These are phyloP conservation scores for Ptilonorhynchus violaceus DNA, from an alignment of 2,113 vertebrate species.

Conservation along the genomic window DNA sequence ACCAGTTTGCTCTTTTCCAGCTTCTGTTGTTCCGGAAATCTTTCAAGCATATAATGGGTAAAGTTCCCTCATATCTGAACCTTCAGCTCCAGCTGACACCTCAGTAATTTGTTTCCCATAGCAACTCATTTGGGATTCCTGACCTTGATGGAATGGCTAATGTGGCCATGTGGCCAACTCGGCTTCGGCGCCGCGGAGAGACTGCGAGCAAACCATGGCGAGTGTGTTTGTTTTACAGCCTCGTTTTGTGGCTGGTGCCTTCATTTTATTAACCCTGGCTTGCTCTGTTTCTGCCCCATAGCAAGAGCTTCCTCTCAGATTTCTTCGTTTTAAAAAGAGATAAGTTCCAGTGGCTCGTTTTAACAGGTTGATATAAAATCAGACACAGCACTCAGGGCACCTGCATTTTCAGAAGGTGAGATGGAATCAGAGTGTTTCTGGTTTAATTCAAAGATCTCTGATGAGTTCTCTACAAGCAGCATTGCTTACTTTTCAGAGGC, in stretches of 20 bases:
- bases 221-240: not conserved
- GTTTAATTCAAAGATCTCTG: not conserved
- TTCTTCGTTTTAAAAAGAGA: not conserved
- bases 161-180: not conserved
- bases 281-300: not conserved
- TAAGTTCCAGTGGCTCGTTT: not conserved
- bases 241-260: not conserved
- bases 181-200: not conserved
- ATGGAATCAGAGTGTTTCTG: not conserved
- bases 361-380: not conserved
- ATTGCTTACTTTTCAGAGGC: not conserved
- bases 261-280: not conserved
- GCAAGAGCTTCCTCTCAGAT: not conserved
- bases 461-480: not conserved
- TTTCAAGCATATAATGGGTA: conserved; percentile 68
- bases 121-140: conserved; percentile 58
- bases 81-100: conserved; percentile 58
- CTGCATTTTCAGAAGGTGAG: not conserved
- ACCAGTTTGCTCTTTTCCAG: conserved; percentile 33
- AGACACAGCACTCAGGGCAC: not conserved
- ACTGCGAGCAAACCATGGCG: not conserved
- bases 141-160: conserved; percentile 61
- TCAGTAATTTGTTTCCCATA: conserved; percentile 66
- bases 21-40: conserved; percentile 45
- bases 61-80: conserved; percentile 60